phyloP scores from a whole-genome alignment of 2,797 vertebrate species.

The Tenualosa ilisha region DNA sequence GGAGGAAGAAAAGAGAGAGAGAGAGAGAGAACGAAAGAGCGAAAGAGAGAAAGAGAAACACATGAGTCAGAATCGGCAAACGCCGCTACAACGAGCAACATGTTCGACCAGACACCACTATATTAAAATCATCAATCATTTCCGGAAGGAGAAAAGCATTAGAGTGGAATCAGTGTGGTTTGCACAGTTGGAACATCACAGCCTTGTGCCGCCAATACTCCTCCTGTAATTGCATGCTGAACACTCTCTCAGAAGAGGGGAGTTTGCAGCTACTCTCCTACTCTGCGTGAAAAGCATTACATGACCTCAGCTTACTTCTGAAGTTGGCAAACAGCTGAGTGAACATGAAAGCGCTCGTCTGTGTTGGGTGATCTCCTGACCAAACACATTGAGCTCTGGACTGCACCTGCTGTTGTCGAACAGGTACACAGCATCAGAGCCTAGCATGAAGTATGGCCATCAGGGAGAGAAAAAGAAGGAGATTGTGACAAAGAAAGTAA shows the following conservation, averaged over 20 bases:
- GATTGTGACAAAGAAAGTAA: neutral
- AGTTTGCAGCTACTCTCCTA: neutral
- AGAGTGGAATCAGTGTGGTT: slow-evolving; percentile 10
- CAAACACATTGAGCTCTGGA: neutral
- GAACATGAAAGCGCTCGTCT: neutral
- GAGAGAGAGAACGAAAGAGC: neutral
- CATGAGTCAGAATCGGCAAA: slow-evolving; percentile 44
- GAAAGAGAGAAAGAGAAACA: slow-evolving; percentile 38
- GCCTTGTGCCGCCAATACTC: neutral
- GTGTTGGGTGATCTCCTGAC: neutral
- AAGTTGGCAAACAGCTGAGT: neutral
- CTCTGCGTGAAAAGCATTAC: neutral
- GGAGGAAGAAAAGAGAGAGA: neutral
- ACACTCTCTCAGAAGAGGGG: neutral
- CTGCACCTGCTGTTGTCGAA: neutral
- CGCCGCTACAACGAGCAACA: slow-evolving; percentile 40
- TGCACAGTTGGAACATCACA: slow-evolving; percentile 14
- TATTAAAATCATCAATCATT: slow-evolving; percentile 53
- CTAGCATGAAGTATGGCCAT: neutral
- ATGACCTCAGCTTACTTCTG: neutral
- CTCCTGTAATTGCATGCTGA: neutral
- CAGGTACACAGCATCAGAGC: neutral
- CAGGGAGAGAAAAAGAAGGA: neutral
- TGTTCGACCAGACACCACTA: slow-evolving; percentile 43
- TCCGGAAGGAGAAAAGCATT: slow-evolving; percentile 30